These are phyloP conservation scores for Zeuzera pyrina DNA, from an alignment of 2,888 invertebrate genomes.

Conservation along the genomic window DNA sequence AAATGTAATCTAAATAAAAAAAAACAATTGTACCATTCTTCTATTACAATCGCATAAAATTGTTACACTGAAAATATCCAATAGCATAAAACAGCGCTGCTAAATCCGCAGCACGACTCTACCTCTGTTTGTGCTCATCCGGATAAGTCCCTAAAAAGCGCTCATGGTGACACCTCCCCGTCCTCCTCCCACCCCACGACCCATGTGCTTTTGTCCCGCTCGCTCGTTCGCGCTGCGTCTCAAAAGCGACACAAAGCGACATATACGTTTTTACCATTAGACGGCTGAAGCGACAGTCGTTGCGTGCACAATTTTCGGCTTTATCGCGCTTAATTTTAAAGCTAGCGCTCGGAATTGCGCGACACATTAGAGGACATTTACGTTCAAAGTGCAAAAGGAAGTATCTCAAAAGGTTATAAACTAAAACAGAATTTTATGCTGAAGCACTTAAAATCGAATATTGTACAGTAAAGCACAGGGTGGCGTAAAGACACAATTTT, in stretches of 20 bases:
- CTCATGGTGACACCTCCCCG: constrained; percentile 66
- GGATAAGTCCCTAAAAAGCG: constrained; percentile 61
- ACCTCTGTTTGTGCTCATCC: constrained; percentile 47
- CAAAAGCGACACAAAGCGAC: constrained; percentile 62
- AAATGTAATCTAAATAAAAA: too few species aligned
- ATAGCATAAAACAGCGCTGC: constrained; percentile 50
- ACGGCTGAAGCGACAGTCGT: constrained; percentile 43
- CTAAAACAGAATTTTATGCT: constrained; percentile 21
- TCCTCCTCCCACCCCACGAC: constrained; percentile 46
- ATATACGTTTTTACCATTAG: constrained; percentile 35
- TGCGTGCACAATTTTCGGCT: constrained; percentile 41
- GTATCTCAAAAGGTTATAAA: constrained; percentile 18
- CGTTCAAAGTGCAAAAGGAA: constrained; percentile 25
- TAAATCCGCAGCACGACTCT: constrained; percentile 44
- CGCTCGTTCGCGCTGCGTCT: constrained; percentile 45
- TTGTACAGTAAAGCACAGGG: constrained; percentile 25
- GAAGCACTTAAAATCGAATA: constrained; percentile 12
- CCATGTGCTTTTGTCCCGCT: constrained; percentile 41
- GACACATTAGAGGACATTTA: constrained; percentile 70
- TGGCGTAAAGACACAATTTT: constrained; percentile 70
- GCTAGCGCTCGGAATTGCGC: constrained; percentile 54
- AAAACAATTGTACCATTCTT: too few species aligned
- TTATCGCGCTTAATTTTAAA: constrained; percentile 42
- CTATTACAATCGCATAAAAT: too few species aligned
- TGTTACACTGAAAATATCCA: constrained; percentile 23